Conservation (phyloP, 2,888 invertebrate genomes). For the Dastarcus helophoroides region DNA sequence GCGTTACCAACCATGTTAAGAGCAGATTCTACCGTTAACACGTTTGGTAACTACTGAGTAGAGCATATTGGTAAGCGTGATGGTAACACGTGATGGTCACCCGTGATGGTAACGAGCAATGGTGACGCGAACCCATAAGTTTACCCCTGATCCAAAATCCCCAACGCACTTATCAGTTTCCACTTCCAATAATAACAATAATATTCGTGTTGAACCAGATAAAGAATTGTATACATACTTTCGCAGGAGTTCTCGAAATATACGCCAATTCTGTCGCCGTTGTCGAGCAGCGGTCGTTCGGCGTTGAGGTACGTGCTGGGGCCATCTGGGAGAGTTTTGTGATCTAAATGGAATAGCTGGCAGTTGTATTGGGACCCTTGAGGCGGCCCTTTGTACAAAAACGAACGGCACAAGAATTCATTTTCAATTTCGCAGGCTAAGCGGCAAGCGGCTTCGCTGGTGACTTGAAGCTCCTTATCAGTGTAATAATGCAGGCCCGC, state of each 20-base stretch:
- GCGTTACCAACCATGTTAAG: no score
- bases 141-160: no score
- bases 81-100: no score
- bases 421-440: slow-evolving; percentile 86
- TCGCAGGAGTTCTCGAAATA: slow-evolving; percentile 88
- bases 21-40: no score
- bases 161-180: no score
- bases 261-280: slow-evolving; percentile 78
- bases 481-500: slow-evolving; percentile 86
- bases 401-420: slow-evolving; percentile 81
- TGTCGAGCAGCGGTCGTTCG: slow-evolving; percentile 81
- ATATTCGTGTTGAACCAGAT: no score
- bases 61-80: no score
- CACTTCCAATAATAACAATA: no score
- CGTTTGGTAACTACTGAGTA: no score
- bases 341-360: slow-evolving; percentile 83
- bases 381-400: slow-evolving; percentile 59
- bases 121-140: no score
- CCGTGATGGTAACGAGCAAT: no score
- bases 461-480: slow-evolving; percentile 85
- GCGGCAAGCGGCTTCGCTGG: slow-evolving; percentile 78
- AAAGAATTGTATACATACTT: slow-evolving; percentile 45
- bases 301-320: slow-evolving; percentile 84
- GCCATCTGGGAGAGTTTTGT: slow-evolving; percentile 83
- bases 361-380: slow-evolving; percentile 76